Evolutionary conservation across 2,888 invertebrate genomes (phyloP), one percentile per base, ranked within the genome.

Genomic region (Pseudococcus viburni): DNA sequence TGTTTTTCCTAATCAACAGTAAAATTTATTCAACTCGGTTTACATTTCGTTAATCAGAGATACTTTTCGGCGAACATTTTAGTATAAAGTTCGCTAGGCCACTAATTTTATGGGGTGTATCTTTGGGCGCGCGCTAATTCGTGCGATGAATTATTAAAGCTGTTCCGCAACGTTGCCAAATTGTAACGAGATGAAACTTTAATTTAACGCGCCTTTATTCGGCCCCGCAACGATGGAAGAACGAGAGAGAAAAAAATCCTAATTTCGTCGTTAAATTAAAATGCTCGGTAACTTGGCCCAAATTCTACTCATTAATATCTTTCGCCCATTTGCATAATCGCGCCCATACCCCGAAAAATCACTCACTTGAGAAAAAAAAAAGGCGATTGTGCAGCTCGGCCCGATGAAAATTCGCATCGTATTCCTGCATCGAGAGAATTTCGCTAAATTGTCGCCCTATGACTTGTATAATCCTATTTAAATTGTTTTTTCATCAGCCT

Each of bases 251-350:
- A 46, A 83, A 83, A 83, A 83, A 83, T 83, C 42, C 80, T 83
- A 83, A 83, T 83, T 77, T 83, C 80, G 80, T 83, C 80, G 46
- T 83, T 83, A 83, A 83, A 83, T 83, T 83, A 83, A 83, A 83
- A 83, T 46, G 46, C 80, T 46, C 80, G 77, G 77, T 77, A 77
- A 77, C 39, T 83, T 83, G 80, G 80, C 80, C 46, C 39, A 83
- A 83, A 83, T 83, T 83, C 80, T n/a, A 33, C 80, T 83, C 80
- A 83, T 83, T 83, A 46, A 83, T 83, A 83, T 83, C 80, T 83
- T 80, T 83, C 46, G 80, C 80, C 46, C 39, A 83, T 83, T 83
- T 83, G 80, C 80, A 83, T 83, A 83, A 83, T 83, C 80, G 46
- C 46, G 19, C 42, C 80, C 39, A 42, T 39, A 33, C 15, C 26